Evolutionary conservation across 2,113 vertebrate genomes (phyloP).

Genomic region (Psophia crepitans): DNA sequence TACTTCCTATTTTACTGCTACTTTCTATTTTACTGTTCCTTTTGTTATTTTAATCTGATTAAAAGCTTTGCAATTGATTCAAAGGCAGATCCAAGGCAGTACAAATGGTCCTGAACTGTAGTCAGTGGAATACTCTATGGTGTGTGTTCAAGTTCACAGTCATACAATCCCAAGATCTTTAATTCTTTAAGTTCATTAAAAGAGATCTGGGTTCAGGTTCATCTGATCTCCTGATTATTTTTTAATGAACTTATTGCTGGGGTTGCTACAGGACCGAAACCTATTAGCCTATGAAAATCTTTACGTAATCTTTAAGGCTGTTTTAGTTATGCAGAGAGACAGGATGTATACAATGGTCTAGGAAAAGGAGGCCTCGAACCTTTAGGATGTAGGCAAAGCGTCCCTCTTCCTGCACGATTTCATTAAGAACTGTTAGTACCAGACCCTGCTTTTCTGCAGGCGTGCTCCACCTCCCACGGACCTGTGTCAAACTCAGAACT

Average conservation of each 20-base stretch:
- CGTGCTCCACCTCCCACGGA: background rate
- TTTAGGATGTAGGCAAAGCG: background rate
- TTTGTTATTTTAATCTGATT: constrained; percentile 9
- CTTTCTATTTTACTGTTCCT: background rate
- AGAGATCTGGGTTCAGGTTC: background rate
- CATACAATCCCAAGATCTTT: background rate
- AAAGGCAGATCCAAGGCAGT: background rate
- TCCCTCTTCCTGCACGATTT: background rate
- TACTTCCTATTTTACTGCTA: constrained; percentile 11
- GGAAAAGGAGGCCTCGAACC: background rate
- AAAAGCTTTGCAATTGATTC: background rate
- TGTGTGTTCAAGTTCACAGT: background rate
- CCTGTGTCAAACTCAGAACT: background rate
- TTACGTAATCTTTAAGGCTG: background rate
- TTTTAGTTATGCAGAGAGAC: background rate
- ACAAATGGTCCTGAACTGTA: background rate
- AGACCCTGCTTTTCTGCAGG: background rate
- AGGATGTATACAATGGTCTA: background rate
- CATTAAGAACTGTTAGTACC: background rate
- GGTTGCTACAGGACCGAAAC: background rate
- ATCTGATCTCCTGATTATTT: background rate
- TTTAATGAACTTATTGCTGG: background rate
- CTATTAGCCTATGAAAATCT: background rate
- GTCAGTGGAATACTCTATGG: background rate
- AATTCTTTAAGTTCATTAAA: background rate